Conservation (phyloP, 2,888 invertebrate species). For the Craniophora ligustri region DNA sequence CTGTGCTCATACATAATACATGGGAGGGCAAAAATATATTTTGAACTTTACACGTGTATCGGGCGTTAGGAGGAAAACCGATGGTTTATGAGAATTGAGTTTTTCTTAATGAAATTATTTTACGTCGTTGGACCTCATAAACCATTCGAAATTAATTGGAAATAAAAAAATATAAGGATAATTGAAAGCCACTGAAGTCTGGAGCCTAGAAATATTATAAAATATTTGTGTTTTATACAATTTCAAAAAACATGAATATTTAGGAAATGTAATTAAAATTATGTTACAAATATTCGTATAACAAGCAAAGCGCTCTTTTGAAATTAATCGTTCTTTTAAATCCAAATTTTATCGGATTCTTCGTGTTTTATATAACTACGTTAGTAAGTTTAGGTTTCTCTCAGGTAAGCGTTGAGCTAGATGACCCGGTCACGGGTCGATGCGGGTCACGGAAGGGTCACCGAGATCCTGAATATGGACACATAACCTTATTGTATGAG, state of each 20-base stretch:
- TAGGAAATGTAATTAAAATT: too few species aligned
- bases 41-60: constrained; percentile 14
- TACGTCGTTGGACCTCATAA: too few species aligned
- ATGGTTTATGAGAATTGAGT: too few species aligned
- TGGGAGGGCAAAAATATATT: background rate
- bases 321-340: background rate
- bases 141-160: too few species aligned
- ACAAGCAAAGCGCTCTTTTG: background rate
- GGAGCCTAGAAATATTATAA: too few species aligned
- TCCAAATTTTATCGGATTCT: background rate
- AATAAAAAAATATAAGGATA: too few species aligned
- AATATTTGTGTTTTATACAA: too few species aligned
- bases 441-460: constrained; percentile 47
- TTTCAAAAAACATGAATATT: too few species aligned
- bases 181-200: too few species aligned
- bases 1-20: constrained; percentile 17
- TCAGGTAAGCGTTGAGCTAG: constrained; percentile 30
- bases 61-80: too few species aligned
- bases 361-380: constrained; percentile 1
- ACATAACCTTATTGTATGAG: constrained; percentile 1
- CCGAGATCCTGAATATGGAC: constrained; percentile 18
- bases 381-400: constrained; percentile 6
- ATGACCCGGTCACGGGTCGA: constrained; percentile 50
- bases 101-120: too few species aligned
- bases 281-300: too few species aligned